These are phyloP conservation scores for roundworm (Caenorhabditis elegans) DNA, from an alignment of 1,140 invertebrate genomes.

Conservation along the genomic window WBcel235 BX284603.4:733001-733500, in stretches of 20 bases:
- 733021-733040: neutral
- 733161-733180: neutral
- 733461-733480: constrained; percentile 63
- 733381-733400: constrained; percentile 44
- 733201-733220: neutral
- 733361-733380: constrained; percentile 56
- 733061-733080: constrained; percentile 24
- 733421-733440: constrained; percentile 13
- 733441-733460: constrained; percentile 59
- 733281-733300: neutral
- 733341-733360: constrained; percentile 55
- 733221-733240: neutral
- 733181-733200: too few species aligned
- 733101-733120: constrained; percentile 14
- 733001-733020: neutral
- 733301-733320: neutral
- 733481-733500: constrained; percentile 57
- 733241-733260: neutral
- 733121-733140: neutral
- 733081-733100: constrained; percentile 18
- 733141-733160: neutral
- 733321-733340: constrained; percentile 37
- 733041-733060: constrained; percentile 41
- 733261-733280: too few species aligned
- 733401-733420: too few species aligned